Percentiles rank a stretch among this genome's conserved stretches.
Evolutionary conservation across 2,113 vertebrate genomes (phyloP).

Genomic region (Ammodramus savannarum): DNA sequence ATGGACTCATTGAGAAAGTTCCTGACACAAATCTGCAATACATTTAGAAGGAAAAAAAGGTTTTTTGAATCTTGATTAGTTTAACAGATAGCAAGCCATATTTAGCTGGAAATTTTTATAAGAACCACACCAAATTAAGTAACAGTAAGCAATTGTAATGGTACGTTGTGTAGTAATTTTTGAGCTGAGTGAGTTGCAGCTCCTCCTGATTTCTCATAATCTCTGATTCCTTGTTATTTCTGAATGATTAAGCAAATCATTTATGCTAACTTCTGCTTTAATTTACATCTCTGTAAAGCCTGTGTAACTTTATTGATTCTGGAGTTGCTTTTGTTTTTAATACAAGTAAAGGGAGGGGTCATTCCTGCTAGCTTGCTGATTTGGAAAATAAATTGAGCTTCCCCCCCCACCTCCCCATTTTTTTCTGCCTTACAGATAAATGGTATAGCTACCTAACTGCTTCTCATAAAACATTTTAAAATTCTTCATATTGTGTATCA

Average conservation of each 20-base stretch:
- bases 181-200: not conserved
- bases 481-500: not conserved
- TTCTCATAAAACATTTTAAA: not conserved
- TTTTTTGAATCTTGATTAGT: not conserved
- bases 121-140: not conserved
- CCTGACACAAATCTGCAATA: not conserved
- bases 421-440: not conserved
- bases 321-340: not conserved
- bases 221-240: not conserved
- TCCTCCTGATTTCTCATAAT: not conserved
- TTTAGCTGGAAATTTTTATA: not conserved
- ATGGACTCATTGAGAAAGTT: slow-evolving; percentile 3
- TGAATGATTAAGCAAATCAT: not conserved
- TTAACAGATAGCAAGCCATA: not conserved
- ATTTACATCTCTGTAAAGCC: not conserved
- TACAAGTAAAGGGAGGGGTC: not conserved
- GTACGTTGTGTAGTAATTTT: not conserved
- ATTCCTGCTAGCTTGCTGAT: not conserved
- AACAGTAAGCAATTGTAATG: not conserved
- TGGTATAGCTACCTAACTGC: not conserved
- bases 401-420: not conserved
- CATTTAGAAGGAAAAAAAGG: not conserved
- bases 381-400: not conserved
- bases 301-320: not conserved
- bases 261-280: slow-evolving; percentile 13